Base-by-base conservation (phyloP, 2,113 vertebrate genomes). In the Galeopterus variegatus region DNA sequence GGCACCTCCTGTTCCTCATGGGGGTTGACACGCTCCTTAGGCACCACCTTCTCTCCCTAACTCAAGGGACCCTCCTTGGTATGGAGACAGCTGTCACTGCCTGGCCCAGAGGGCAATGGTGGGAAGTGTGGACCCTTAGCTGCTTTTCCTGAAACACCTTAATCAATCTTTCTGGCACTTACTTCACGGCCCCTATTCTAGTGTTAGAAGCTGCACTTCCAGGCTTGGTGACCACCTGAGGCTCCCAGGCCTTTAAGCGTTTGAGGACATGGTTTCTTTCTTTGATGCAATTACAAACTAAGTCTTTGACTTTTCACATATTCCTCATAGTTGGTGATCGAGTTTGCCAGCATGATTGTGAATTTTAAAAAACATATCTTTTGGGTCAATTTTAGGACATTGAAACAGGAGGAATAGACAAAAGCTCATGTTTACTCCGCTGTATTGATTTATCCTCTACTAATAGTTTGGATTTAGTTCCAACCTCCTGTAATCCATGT, bases 51-150 rank as follows among this genome's bases (percentile, higher is more conserved):
- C 19, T 73, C 28, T 41, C 56, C 64, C 23, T 69, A 7, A 45
- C 45, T 28, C 45, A 13, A 62, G 50, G 5, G 31, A 4, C 48
- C 76, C 14, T 82, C 33, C n/a, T 60, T 24, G 26, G 23, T 60
- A 7, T 6, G 0, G 31, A 65, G 36, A 14, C 26, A 48, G 50
- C 31, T n/a, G 3, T 48, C 9, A 26, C 28, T 14, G 5, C 23
- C 72, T 1, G n/a, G 62, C 45, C 52, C 24, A n/a, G 19, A 87
- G 50, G 8, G 8, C 26, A 58, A 17, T 5, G 17, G 18, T 8
- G 5, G 8, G 1, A 60, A 14, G 3, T 4, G 3, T 23, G 1
- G 41, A 50, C 4, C 36, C 36, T n/a, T n/a, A 24, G 14, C 33
- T n/a, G 0, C 33, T 24, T 33, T 19, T 72, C 14, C 10, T 18